Evolutionary conservation across 2,797 vertebrate genomes (phyloP), one percentile per base, ranked within the genome.

Genomic region (Xerus rutilus): DNA sequence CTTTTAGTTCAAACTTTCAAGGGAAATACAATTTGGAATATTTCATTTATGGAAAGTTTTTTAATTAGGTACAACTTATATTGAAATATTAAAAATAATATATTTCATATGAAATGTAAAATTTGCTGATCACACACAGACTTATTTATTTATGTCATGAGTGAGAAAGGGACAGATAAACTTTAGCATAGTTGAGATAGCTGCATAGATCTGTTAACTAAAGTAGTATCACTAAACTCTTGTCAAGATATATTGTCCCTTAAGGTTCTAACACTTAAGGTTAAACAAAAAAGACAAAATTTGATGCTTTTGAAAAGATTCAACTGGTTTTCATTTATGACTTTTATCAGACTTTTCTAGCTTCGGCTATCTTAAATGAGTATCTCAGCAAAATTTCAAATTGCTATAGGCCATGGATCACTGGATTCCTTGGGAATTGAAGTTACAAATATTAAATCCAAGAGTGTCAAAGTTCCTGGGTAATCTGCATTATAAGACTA

Each of bases 351-450:
- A 73, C 32, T 76, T 54, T 95, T 92, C 54, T 91, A 89, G 43
- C 32, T 91, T 52, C 67, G 81, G 39, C 39, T 39, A 39, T 39
- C 39, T 81, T 30, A 91, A 62, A 92, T 84, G 77, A n/a, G 15
- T 49, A 77, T 11, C 30, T 94, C 52, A 81, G 87, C 39, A 96
- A 91, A 76, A 91, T 94, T 92, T 93, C 86, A 82, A 93, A 54
- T 86, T 45, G 17, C 69, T 78, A 7, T 62, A 77, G 14, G 45
- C 5, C 25, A 49, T 70, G 76, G 87, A 89, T 93, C 83, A 49
- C 35, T 39, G 43, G 7, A 21, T 73, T 35, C 28, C 39, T 91
- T 77, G 7, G 54, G 43, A 94, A 88, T 25, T 94, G 49, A 86
- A 93, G 62, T 91, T 74, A 47, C n/a, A 89, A 74, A 54, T 86